phyloP scores from a whole-genome alignment of 2,113 vertebrate genomes.

The Xiphophorus maculatus region DNA sequence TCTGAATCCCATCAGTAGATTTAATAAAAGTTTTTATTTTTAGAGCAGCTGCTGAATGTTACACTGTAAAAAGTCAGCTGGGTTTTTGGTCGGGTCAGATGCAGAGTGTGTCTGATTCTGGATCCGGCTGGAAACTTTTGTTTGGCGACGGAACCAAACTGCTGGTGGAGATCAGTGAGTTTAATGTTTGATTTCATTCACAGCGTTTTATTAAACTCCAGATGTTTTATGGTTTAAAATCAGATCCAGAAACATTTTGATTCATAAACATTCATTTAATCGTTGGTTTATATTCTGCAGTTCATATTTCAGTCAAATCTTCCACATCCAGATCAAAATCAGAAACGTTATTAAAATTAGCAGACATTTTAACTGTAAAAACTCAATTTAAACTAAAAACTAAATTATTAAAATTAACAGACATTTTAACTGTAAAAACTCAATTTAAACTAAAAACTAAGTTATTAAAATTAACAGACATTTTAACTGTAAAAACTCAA shows the following conservation, averaged over 20 bases:
- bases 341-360: not conserved
- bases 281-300: no score
- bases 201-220: no score
- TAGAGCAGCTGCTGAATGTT: not conserved
- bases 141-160: slow-evolving; percentile 17
- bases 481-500: no score
- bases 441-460: no score
- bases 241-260: not conserved
- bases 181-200: not conserved
- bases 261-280: no score
- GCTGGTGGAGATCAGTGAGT: slow-evolving; percentile 7
- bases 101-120: not conserved
- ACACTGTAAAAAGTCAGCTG: not conserved
- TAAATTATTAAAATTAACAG: no score
- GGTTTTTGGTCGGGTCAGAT: not conserved
- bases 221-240: not conserved
- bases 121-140: not conserved
- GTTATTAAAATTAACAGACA: no score
- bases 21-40: not conserved
- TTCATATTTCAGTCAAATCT: no score
- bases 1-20: no score
- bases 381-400: no score
- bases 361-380: no score
- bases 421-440: no score
- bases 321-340: not conserved